A percentile compares a stretch with the other conserved stretches of the same genome.
Conservation (phyloP, 2,888 invertebrate species). For the Agelastica alni region DNA sequence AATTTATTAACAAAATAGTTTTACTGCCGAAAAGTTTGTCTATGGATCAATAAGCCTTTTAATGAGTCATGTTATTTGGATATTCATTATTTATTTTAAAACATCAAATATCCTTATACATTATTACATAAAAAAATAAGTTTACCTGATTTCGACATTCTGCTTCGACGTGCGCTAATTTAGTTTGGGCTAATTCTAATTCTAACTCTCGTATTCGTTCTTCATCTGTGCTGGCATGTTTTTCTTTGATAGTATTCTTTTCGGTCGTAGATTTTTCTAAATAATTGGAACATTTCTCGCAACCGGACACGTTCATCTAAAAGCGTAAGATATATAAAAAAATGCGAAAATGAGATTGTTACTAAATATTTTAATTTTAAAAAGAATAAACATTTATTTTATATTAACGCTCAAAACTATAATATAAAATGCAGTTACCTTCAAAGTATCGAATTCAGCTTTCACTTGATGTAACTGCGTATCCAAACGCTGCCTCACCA, state of each 20-base stretch:
- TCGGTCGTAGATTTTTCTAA: conserved; percentile 33
- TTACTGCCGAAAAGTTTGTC: too few species aligned
- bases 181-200: conserved; percentile 94
- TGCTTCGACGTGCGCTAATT: conserved; percentile 94
- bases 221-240: conserved; percentile 53
- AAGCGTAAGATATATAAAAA: conserved; percentile 31
- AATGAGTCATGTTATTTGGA: too few species aligned
- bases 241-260: conserved; percentile 32
- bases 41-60: too few species aligned
- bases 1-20: too few species aligned
- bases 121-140: conserved; percentile 23
- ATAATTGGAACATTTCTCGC: conserved; percentile 58
- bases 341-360: too few species aligned
- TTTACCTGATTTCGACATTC: conserved; percentile 86
- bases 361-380: too few species aligned
- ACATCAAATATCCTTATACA: too few species aligned
- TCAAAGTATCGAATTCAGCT: conserved; percentile 65
- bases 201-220: conserved; percentile 84
- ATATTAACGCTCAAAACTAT: too few species aligned
- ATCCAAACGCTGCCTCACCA: conserved; percentile 87
- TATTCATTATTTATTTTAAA: too few species aligned
- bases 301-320: conserved; percentile 62
- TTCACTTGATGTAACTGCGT: conserved; percentile 72
- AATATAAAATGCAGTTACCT: too few species aligned
- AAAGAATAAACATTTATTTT: too few species aligned